Conservation (phyloP, 2,797 vertebrate species). For the Enteromius anoplus region DNA sequence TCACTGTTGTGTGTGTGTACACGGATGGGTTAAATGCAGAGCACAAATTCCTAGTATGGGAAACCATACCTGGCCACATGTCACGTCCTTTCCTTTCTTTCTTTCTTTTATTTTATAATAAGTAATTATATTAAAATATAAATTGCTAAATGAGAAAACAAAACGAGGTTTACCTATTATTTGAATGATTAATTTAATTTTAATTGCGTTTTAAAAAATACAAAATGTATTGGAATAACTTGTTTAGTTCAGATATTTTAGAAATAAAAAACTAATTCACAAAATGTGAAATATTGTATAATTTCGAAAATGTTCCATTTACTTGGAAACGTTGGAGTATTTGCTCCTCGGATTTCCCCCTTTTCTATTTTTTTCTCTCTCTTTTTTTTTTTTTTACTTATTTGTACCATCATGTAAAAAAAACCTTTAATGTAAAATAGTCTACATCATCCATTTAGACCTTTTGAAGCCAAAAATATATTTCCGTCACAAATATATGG, state of each 20-base stretch:
- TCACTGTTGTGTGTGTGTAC: too few relatives aligned
- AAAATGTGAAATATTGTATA: too few relatives aligned
- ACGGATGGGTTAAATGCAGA: too few relatives aligned
- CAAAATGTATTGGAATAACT: background rate
- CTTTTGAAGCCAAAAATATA: background rate
- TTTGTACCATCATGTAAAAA: background rate
- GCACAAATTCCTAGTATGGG: too few relatives aligned
- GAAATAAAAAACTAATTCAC: too few relatives aligned
- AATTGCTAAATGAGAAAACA: background rate
- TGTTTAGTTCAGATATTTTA: background rate
- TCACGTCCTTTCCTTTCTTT: too few relatives aligned
- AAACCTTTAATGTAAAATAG: background rate
- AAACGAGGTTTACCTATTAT: background rate
- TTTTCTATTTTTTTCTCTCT: too few relatives aligned
- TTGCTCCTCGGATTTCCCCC: background rate
- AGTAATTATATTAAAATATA: background rate
- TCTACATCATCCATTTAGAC: too few relatives aligned
- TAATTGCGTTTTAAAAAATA: background rate
- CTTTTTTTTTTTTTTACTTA: too few relatives aligned
- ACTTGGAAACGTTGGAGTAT: background rate
- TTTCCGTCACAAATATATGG: background rate
- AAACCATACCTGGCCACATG: too few relatives aligned
- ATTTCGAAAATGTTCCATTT: background rate
- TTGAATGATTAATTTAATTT: background rate
- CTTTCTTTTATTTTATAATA: too few relatives aligned